Percentiles rank a stretch among this genome's conserved stretches.
phyloP scores from a whole-genome alignment of 2,888 invertebrate genomes.

The Dicranocentrus wangi region DNA sequence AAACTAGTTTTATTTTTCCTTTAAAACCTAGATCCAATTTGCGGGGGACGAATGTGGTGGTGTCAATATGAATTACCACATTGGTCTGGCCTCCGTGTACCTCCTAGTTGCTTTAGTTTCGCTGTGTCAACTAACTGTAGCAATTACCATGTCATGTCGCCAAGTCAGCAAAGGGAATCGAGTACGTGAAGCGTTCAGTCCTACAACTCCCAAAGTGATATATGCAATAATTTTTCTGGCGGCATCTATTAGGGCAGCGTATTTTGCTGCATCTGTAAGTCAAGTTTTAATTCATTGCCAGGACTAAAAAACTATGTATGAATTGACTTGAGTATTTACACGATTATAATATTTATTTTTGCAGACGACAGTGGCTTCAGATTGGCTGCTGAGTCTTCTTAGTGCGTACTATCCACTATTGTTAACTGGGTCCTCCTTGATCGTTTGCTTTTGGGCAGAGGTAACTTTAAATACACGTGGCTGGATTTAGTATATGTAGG shows the following conservation, averaged over 20 bases:
- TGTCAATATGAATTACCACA: conserved; percentile 86
- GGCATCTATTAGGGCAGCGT: conserved; percentile 88
- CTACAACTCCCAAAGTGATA: conserved; percentile 91
- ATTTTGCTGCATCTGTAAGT: conserved; percentile 91
- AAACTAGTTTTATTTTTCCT: conserved; percentile 39
- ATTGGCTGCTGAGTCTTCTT: conserved; percentile 89
- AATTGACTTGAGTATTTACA: no score
- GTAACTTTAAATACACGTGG: conserved; percentile 79
- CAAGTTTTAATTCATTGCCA: not conserved
- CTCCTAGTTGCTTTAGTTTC: conserved; percentile 89
- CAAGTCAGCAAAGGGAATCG: conserved; percentile 81
- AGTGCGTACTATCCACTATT: conserved; percentile 93
- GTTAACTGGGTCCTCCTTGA: conserved; percentile 89
- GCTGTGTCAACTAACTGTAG: conserved; percentile 87
- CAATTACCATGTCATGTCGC: conserved; percentile 77
- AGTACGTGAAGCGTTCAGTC: conserved; percentile 86
- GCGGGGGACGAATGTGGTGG: conserved; percentile 88
- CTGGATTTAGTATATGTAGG: not conserved
- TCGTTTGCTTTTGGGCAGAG: conserved; percentile 96
- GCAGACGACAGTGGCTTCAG: conserved; percentile 85
- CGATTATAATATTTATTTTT: conserved; percentile 71
- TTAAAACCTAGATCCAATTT: conserved; percentile 79
- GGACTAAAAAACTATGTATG: no score
- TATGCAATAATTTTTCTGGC: conserved; percentile 91
- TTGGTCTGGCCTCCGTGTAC: conserved; percentile 81